These are phyloP conservation scores for Scaptomyza cyrtandrae DNA, from an alignment of 2,888 invertebrate species.

Conservation along the genomic window DNA sequence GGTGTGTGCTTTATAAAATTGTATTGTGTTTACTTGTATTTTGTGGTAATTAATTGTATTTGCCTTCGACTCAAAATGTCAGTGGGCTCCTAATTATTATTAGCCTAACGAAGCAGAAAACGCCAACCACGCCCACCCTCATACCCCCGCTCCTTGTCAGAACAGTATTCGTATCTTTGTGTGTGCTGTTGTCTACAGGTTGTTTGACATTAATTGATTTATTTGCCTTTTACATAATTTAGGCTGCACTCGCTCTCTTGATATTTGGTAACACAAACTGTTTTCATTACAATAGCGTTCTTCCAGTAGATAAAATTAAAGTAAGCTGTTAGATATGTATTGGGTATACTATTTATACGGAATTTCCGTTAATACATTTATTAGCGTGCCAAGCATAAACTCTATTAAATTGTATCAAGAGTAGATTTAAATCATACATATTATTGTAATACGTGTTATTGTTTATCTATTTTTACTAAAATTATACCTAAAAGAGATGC, in stretches of 20 bases:
- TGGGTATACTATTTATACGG: slow-evolving; percentile 10
- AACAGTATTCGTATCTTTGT: slow-evolving; percentile 38
- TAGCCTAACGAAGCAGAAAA: slow-evolving; percentile 65
- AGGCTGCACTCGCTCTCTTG: slow-evolving; percentile 25
- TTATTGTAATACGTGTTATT: too few species aligned
- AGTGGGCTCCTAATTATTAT: slow-evolving; percentile 77
- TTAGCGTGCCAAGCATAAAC: neutral
- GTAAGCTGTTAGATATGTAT: neutral
- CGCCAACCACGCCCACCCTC: slow-evolving; percentile 28
- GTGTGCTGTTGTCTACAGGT: slow-evolving; percentile 67
- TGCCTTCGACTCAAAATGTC: slow-evolving; percentile 76
- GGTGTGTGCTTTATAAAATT: slow-evolving; percentile 64
- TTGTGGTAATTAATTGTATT: slow-evolving; percentile 81
- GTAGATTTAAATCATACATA: neutral
- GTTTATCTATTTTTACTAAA: too few species aligned
- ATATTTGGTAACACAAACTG: slow-evolving; percentile 51
- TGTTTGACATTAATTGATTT: slow-evolving; percentile 83
- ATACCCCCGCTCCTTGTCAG: neutral
- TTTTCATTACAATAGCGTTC: slow-evolving; percentile 4
- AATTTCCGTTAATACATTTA: neutral
- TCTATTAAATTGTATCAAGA: neutral
- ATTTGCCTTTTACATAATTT: slow-evolving; percentile 80
- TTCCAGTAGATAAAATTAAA: neutral
- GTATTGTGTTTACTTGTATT: slow-evolving; percentile 71
- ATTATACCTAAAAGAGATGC: too few species aligned